Base-by-base conservation (phyloP, 2,888 invertebrate species). In the Adelognathus sp. region DNA sequence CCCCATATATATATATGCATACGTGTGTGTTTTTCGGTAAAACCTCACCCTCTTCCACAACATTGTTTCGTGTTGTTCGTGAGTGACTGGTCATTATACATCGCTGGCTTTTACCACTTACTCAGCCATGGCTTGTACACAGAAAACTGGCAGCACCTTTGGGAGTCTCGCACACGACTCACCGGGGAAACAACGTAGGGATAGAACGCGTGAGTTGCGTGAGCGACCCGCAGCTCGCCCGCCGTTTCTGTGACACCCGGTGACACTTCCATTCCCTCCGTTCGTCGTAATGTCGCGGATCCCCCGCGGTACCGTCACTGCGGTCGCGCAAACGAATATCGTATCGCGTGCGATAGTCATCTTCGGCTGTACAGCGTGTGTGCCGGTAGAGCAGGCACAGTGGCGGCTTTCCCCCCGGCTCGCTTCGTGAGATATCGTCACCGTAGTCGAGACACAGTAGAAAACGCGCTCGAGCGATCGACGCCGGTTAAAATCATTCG, bases 271-370 rank as follows among this genome's bases (percentile, higher is more conserved):
- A 56, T 60, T 16, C 70, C 75, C 61, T 66, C 63, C 61, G 71
- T 67, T 61, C 71, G 31, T 63, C 61, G 72, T 72, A n/a, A n/a
- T n/a, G n/a, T n/a, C 56, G 67, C 64, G 71, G 71, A 79, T 63
- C 71, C 66, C 70, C 36, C n/a, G n/a, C n/a, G n/a, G 44, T 41
- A 58, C 69, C 64, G 73, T 56, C 54, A 60, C 52, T 16, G 33
- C 41, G 52, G 60, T 39, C 24, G 71, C 71, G 74, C 71, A 79
- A 79, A 75, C 66, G 79, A 79, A 79, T 74, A 64, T 74, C 73
- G 61, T 77, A 74, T 78, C 66, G 79, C 79, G 79, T 79, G 79
- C 46, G 75, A 79, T 79, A 79, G 71, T 33, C 61, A 79, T 79
- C 79, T 67, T 66, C 18, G 41, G 33, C n/a, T n/a, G 50, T 52